Percentiles rank a stretch among this genome's conserved stretches.
These are phyloP conservation scores for Borostomias antarcticus DNA, from an alignment of 2,797 vertebrate genomes.

Conservation along the genomic window DNA sequence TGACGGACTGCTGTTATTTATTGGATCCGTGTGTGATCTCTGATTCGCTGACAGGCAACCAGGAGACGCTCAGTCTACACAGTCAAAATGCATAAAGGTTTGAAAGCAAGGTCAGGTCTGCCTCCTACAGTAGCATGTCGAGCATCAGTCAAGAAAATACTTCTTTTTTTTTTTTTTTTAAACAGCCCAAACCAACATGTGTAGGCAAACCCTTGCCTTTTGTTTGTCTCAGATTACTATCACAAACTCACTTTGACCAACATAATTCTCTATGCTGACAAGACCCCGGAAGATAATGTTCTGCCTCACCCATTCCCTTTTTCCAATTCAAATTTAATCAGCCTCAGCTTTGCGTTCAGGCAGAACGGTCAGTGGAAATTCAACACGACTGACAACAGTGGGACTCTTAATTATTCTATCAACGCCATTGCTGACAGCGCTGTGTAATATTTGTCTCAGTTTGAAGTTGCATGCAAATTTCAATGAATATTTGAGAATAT, in stretches of 20 bases:
- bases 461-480: conserved; percentile 64
- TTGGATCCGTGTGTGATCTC: conserved; percentile 62
- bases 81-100: conserved; percentile 58
- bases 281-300: conserved; percentile 69
- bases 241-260: conserved; percentile 72
- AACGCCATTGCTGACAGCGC: conserved; percentile 51
- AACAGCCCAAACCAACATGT: too few relatives aligned
- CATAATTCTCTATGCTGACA: conserved; percentile 71
- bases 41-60: conserved; percentile 57
- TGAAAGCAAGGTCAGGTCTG: conserved; percentile 54
- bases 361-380: conserved; percentile 59
- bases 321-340: conserved; percentile 74
- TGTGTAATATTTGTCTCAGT: conserved; percentile 73
- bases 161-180: too few relatives aligned
- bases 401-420: conserved; percentile 71
- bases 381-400: conserved; percentile 64
- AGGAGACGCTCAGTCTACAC: conserved; percentile 51
- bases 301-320: conserved; percentile 68
- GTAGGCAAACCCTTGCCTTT: conserved; percentile 44
- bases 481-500: conserved; percentile 61
- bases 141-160: too few relatives aligned
- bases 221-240: conserved; percentile 67
- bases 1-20: conserved; percentile 72
- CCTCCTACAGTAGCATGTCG: conserved; percentile 21
- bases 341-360: conserved; percentile 58